These are phyloP conservation scores for Folsomia manolachei DNA, from an alignment of 2,888 invertebrate genomes.

Conservation along the genomic window DNA sequence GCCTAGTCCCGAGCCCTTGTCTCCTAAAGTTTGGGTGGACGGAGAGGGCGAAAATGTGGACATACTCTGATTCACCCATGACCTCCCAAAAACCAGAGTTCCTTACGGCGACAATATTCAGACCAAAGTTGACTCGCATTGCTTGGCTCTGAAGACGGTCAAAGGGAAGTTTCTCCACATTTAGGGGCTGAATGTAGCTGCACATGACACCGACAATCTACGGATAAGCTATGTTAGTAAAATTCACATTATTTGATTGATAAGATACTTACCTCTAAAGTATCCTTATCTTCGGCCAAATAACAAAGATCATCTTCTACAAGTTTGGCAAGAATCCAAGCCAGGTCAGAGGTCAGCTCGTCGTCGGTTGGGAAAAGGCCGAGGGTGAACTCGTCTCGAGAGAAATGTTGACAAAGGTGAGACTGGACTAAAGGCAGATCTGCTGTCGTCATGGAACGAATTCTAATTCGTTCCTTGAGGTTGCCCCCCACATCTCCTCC, in stretches of 20 bases:
- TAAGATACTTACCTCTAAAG: not conserved
- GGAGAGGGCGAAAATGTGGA: not conserved
- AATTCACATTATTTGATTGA: not conserved
- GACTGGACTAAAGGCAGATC: not conserved
- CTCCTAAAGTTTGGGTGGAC: not conserved
- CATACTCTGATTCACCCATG: not conserved
- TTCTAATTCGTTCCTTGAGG: too few relatives aligned
- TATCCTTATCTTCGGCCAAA: not conserved
- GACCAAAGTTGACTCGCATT: not conserved
- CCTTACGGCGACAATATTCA: not conserved
- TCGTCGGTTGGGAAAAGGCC: not conserved
- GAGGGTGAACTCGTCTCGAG: not conserved
- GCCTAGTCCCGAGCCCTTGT: not conserved
- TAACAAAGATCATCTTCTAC: not conserved
- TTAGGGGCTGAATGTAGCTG: not conserved
- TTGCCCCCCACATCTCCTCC: too few relatives aligned
- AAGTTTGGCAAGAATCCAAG: not conserved
- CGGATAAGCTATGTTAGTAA: not conserved
- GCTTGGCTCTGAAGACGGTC: not conserved
- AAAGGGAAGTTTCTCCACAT: not conserved
- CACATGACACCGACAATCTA: not conserved
- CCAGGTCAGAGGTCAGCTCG: not conserved
- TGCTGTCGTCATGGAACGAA: not conserved
- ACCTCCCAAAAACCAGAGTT: not conserved
- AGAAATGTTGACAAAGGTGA: not conserved